Base-by-base conservation (phyloP, 2,888 invertebrate species). In the Chrysotoxum bicinctum region DNA sequence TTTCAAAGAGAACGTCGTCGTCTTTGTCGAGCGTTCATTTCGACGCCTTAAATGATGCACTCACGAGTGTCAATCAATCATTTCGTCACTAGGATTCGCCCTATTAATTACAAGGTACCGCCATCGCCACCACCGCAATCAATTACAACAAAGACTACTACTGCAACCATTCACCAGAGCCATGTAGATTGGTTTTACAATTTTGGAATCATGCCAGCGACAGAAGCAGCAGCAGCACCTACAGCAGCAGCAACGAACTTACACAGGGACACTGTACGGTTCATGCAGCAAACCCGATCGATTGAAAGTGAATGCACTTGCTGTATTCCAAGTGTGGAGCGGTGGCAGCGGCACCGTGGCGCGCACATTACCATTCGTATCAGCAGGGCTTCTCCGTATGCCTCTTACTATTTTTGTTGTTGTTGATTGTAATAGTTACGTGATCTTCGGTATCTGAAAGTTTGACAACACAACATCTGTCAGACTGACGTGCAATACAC, bases 1-100 rank as follows among this genome's bases (percentile, higher is more conserved):
- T 26, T 43, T 10, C 8, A n/a, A 21, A 80, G 74, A 75, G 35
- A 74, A 52, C 58, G 26, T 56, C 35, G 32, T 35, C 7, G 35
- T 35, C n/a, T 50, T 23, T 50, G 14, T 50, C 5, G 30, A 43
- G 45, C 8, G 45, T 14, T 45, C 8, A 9, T 64, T 64, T 64
- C 64, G 56, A 43, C 32, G 40, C 54, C 73, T 62, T 56, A 73
- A 56, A 74, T 54, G 77, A 66, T 62, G 60, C 73, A 45, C 52
- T 79, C 84, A 84, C 84, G 84, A 84, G 72, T 80, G 84, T 76
- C 84, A 84, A 84, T 84, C 84, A 84, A 80, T 84, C 79, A 84
- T 84, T 84, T 80, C 84, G 75, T 84, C 84, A 84, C 79, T 76
- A 50, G 60, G 84, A 72, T 75, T 76, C 70, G 84, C 84, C 84